Conservation (phyloP, 2,888 invertebrate genomes). For the Cabera pusaria region DNA sequence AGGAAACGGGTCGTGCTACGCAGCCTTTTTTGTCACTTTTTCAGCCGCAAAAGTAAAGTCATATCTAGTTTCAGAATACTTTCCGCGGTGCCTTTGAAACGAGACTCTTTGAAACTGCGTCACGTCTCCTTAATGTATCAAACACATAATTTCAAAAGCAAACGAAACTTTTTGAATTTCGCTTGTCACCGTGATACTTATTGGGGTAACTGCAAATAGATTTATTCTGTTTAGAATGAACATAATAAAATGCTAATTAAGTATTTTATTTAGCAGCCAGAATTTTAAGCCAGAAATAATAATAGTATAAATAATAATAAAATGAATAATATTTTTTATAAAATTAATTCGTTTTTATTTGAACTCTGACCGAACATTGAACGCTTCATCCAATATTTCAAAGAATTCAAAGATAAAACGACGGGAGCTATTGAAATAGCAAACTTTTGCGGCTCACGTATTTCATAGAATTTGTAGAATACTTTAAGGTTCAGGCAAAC, state of each 20-base stretch:
- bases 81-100: constrained; percentile 29
- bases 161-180: not conserved
- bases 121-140: constrained; percentile 8
- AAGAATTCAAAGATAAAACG: constrained; percentile 27
- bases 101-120: constrained; percentile 31
- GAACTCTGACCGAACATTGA: constrained; percentile 22
- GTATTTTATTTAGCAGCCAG: too few species aligned
- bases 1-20: constrained; percentile 8
- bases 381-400: constrained; percentile 24
- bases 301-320: too few species aligned
- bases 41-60: constrained; percentile 9
- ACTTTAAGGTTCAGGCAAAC: constrained; percentile 4
- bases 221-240: too few species aligned
- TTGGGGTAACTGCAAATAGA: too few species aligned
- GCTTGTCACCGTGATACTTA: too few species aligned
- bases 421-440: constrained; percentile 15
- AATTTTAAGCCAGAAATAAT: too few species aligned
- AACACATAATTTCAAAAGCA: constrained; percentile 5
- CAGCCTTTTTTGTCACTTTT: constrained; percentile 11
- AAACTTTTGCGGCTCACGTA: constrained; percentile 13
- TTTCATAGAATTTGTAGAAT: constrained; percentile 11
- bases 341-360: too few species aligned
- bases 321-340: too few species aligned
- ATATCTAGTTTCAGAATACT: constrained; percentile 13
- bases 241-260: too few species aligned